Conservation (phyloP, 2,113 vertebrate genomes). For the Poeciliopsis retropinna region DNA sequence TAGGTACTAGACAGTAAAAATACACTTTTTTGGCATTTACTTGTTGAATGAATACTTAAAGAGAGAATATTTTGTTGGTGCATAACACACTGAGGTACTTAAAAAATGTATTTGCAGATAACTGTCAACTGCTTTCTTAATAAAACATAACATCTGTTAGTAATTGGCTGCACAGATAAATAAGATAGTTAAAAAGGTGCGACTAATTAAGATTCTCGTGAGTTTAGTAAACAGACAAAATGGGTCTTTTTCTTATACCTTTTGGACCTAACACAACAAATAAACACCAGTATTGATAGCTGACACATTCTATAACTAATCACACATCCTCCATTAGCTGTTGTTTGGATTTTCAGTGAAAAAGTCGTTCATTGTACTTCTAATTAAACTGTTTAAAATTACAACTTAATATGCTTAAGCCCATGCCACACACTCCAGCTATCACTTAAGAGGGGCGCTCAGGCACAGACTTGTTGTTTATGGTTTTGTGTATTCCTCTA, state of each 20-base stretch:
- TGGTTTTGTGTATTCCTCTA: constrained; percentile 80
- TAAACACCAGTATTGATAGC: constrained; percentile 15
- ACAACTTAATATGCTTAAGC: constrained; percentile 56
- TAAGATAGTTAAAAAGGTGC: neutral
- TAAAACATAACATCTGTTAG: neutral
- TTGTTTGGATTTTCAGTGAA: constrained; percentile 39
- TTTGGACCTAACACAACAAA: constrained; percentile 3
- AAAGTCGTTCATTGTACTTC: constrained; percentile 42
- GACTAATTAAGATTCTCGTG: neutral
- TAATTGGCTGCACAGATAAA: neutral
- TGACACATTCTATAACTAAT: constrained; percentile 28
- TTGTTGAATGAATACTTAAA: neutral
- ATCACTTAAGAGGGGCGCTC: constrained; percentile 67
- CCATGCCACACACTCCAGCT: constrained; percentile 59
- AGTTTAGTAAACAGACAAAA: constrained; percentile 6
- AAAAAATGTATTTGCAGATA: neutral
- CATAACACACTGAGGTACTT: neutral
- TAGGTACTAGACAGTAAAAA: constrained; percentile 19
- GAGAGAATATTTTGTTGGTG: neutral
- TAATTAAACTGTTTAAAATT: constrained; percentile 61
- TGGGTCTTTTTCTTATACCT: constrained; percentile 13
- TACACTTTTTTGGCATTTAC: constrained; percentile 4
- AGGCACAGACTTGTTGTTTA: constrained; percentile 75
- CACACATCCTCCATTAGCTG: constrained; percentile 25
- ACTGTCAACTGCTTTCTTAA: neutral